Evolutionary conservation across 2,888 invertebrate genomes (phyloP).

Genomic region (Pammene aurita): DNA sequence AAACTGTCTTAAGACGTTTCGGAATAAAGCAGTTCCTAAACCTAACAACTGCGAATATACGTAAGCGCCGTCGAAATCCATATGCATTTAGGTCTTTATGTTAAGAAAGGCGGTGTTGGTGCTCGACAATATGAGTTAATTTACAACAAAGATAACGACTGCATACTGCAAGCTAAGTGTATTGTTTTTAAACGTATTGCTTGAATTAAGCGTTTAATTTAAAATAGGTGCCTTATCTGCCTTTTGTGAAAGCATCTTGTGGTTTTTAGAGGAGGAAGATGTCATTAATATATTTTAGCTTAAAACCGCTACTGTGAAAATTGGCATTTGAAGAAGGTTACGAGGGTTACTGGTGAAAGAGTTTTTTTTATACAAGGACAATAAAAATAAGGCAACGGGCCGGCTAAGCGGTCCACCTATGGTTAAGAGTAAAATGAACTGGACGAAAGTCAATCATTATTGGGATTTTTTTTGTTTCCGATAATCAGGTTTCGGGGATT

Average conservation of each 20-base stretch:
- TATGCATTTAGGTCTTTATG: neutral
- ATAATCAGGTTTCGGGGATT: too few relatives aligned
- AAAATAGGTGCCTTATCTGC: constrained; percentile 33
- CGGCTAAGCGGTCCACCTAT: too few relatives aligned
- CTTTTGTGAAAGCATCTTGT: constrained; percentile 35
- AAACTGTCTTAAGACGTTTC: neutral
- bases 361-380: too few relatives aligned
- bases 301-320: neutral
- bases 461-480: too few relatives aligned
- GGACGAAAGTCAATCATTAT: too few relatives aligned
- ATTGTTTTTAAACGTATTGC: constrained; percentile 41
- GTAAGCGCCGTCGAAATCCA: neutral
- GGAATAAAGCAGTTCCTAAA: too few relatives aligned
- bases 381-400: too few relatives aligned
- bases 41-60: neutral
- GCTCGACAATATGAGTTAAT: constrained; percentile 33
- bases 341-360: too few relatives aligned
- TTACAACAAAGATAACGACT: constrained; percentile 35
- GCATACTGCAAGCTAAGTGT: constrained; percentile 39
- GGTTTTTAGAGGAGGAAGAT: constrained; percentile 17
- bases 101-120: neutral
- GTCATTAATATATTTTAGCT: neutral
- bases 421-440: too few relatives aligned
- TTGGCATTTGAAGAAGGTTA: too few relatives aligned
- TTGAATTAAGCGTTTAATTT: constrained; percentile 37